A percentile compares a stretch with the other conserved stretches of the same genome.
Evolutionary conservation across 1,140 invertebrate species (phyloP).

Genomic region (Diorhabda sublineata): DNA sequence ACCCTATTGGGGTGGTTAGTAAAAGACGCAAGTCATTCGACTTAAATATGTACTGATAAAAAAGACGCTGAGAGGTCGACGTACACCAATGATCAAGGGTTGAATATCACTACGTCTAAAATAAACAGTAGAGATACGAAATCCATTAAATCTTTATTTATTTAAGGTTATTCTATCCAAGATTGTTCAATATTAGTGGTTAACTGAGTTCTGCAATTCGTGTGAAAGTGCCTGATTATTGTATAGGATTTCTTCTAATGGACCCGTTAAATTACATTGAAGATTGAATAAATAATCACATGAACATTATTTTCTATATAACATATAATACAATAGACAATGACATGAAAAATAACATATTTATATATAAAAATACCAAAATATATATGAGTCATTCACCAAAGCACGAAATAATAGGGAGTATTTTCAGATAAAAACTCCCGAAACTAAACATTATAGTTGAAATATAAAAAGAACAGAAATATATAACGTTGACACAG

Average conservation of each 20-base stretch:
- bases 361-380: too few relatives aligned
- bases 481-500: too few relatives aligned
- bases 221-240: background rate
- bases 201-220: constrained; percentile 4
- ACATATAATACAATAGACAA: too few relatives aligned
- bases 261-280: background rate
- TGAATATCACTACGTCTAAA: constrained; percentile 13
- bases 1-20: background rate
- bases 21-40: background rate
- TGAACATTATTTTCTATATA: too few relatives aligned
- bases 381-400: too few relatives aligned
- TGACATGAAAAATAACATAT: too few relatives aligned
- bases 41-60: background rate
- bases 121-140: constrained; percentile 8
- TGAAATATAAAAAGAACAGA: too few relatives aligned
- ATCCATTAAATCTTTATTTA: constrained; percentile 17
- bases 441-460: too few relatives aligned
- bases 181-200: constrained; percentile 11
- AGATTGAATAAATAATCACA: background rate
- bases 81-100: constrained; percentile 8
- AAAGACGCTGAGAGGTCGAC: background rate
- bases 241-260: background rate
- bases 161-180: constrained; percentile 16
- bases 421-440: too few relatives aligned
- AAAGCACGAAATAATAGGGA: too few relatives aligned